Evolutionary conservation across 2,113 vertebrate species (phyloP).

Genomic region (Beaufortia kweichowensis): DNA sequence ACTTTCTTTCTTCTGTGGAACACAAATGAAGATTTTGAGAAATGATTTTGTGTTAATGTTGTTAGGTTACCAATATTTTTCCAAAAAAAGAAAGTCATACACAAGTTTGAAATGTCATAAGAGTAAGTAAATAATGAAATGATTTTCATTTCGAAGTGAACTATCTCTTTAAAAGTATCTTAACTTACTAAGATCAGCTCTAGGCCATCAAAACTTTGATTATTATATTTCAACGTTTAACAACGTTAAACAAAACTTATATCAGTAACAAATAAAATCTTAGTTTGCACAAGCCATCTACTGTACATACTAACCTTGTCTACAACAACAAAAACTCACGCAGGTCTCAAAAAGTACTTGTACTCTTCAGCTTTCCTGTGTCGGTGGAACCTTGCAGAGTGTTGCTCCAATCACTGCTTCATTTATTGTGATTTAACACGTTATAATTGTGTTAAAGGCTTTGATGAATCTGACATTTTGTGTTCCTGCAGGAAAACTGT

Average conservation of each 20-base stretch:
- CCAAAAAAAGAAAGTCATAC: too few species aligned
- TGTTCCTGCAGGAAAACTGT: conserved; percentile 80
- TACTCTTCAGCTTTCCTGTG: neutral
- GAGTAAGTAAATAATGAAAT: too few species aligned
- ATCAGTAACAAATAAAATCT: neutral
- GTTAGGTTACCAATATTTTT: too few species aligned
- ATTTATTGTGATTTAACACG: neutral
- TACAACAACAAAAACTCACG: neutral
- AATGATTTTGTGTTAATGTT: too few species aligned
- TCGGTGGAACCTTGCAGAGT: conserved; percentile 18
- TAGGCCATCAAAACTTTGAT: conserved; percentile 1
- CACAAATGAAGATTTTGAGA: too few species aligned
- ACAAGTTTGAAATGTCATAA: too few species aligned
- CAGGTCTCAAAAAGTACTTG: neutral
- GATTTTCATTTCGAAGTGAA: too few species aligned
- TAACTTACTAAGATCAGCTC: neutral
- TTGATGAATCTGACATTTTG: conserved; percentile 14
- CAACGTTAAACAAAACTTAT: neutral
- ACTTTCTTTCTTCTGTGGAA: too few species aligned
- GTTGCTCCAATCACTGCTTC: conserved; percentile 7
- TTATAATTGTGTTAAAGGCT: neutral
- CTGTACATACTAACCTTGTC: conserved; percentile 20
- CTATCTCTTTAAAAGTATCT: neutral
- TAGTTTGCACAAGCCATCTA: conserved; percentile 5
- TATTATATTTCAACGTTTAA: conserved; percentile 13